Conservation (phyloP, 2,888 invertebrate species). For the Sinotaia quadrata region DNA sequence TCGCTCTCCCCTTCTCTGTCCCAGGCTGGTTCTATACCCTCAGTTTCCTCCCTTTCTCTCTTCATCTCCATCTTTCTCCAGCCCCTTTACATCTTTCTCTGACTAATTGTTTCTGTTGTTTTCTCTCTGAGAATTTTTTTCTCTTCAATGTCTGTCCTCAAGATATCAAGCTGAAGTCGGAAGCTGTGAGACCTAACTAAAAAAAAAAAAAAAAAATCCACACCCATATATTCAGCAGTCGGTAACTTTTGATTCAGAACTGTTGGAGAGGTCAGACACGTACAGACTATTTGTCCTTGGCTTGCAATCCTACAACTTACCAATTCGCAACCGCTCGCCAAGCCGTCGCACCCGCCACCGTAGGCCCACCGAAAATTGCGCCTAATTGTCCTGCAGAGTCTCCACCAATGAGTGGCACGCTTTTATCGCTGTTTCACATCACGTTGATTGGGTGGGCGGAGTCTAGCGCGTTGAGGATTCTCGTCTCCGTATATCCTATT, state of each 20-base stretch:
- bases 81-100: not conserved
- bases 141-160: not conserved
- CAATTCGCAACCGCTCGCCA: not conserved
- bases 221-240: too few species aligned
- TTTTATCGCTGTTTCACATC: conserved; percentile 38
- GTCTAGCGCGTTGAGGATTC: conserved; percentile 20
- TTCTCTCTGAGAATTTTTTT: not conserved
- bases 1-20: not conserved
- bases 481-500: conserved; percentile 39
- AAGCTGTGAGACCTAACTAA: too few species aligned
- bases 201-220: too few species aligned
- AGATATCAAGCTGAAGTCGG: not conserved
- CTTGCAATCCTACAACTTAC: not conserved
- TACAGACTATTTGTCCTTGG: not conserved
- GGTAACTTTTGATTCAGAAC: not conserved
- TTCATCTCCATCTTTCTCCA: not conserved
- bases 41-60: conserved; percentile 2
- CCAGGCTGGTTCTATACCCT: not conserved
- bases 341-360: not conserved
- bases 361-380: not conserved
- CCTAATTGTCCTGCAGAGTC: conserved; percentile 28
- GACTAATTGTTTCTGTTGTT: not conserved
- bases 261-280: not conserved
- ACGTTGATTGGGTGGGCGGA: conserved; percentile 44
- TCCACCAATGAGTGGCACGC: conserved; percentile 35